phyloP scores from a whole-genome alignment of 2,113 vertebrate genomes.

The Oenanthe melanoleuca region DNA sequence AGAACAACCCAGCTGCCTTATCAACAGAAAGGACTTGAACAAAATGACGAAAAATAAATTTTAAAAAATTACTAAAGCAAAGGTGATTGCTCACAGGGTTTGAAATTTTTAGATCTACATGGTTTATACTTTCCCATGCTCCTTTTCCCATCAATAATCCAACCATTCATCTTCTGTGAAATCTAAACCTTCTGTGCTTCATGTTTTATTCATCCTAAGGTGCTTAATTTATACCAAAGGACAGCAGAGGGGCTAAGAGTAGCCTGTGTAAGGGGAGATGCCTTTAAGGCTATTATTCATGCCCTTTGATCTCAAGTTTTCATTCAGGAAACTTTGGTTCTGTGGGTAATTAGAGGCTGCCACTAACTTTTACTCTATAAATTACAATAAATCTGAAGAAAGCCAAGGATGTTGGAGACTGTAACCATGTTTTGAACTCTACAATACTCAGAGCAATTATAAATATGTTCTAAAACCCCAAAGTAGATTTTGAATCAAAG shows the following conservation, averaged over 20 bases:
- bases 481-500: neutral
- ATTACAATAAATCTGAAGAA: conserved; percentile 51
- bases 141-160: conserved; percentile 52
- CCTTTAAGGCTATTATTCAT: conserved; percentile 50
- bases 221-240: conserved; percentile 69
- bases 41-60: conserved; percentile 5
- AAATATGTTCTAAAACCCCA: neutral
- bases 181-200: conserved; percentile 62
- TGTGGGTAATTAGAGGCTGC: conserved; percentile 41
- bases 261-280: conserved; percentile 54
- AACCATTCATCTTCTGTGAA: conserved; percentile 61
- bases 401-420: conserved; percentile 5
- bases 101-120: conserved; percentile 38
- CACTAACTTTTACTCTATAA: conserved; percentile 54
- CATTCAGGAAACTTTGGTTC: conserved; percentile 49
- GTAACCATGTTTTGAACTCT: neutral
- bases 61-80: neutral
- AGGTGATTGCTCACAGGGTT: conserved; percentile 27
- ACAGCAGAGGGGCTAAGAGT: conserved; percentile 50
- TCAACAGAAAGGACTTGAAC: neutral
- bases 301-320: conserved; percentile 61
- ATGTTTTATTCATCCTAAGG: conserved; percentile 70
- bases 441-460: neutral
- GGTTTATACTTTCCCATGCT: conserved; percentile 58
- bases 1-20: conserved; percentile 29